Conservation (phyloP, 2,797 vertebrate species). For the Rhynchonycteris naso region DNA sequence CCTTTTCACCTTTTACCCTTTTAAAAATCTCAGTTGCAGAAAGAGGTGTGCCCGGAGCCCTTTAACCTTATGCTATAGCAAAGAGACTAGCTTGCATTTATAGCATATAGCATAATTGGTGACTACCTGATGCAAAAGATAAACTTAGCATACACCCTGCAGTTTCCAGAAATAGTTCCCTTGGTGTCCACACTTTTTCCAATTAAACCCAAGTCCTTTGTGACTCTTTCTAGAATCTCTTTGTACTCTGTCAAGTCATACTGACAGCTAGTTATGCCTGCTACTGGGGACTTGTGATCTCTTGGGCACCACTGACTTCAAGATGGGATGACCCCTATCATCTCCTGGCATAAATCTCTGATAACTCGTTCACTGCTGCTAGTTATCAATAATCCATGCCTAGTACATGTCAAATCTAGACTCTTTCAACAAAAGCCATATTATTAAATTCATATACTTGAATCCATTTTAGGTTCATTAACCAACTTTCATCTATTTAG, state of each 20-base stretch:
- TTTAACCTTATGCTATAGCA: constrained; percentile 39
- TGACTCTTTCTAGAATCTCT: constrained; percentile 11
- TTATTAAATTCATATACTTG: not conserved
- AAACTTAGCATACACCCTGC: constrained; percentile 38
- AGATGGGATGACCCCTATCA: not conserved
- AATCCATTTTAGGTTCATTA: not conserved
- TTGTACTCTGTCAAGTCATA: constrained; percentile 27
- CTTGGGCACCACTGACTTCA: not conserved
- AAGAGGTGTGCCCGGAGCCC: not conserved
- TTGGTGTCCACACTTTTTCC: constrained; percentile 32
- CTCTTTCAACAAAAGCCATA: not conserved
- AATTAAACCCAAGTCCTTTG: constrained; percentile 45
- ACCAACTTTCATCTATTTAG: not conserved
- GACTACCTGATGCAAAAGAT: constrained; percentile 50
- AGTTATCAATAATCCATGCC: not conserved
- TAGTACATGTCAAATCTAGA: not conserved
- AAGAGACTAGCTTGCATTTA: not conserved
- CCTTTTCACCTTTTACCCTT: not conserved
- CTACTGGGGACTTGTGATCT: not conserved
- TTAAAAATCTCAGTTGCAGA: not conserved
- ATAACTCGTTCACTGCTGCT: not conserved
- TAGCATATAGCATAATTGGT: constrained; percentile 7
- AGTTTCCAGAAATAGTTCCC: constrained; percentile 4
- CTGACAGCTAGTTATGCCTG: not conserved
- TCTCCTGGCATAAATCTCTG: constrained; percentile 3